phyloP scores from a whole-genome alignment of 2,113 vertebrate species.

The Columba janthina region DNA sequence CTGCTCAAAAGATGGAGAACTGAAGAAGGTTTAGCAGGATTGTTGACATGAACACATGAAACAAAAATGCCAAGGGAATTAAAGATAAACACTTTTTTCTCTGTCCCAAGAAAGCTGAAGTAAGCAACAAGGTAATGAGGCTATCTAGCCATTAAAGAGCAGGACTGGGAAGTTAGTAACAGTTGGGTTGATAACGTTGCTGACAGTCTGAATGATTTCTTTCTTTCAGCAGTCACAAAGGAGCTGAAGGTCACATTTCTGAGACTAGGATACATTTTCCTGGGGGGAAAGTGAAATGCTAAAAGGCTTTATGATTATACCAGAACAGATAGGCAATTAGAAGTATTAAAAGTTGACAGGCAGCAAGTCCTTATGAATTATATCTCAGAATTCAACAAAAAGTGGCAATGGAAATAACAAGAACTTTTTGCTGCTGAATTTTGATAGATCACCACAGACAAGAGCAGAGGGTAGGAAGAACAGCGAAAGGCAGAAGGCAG shows the following conservation, averaged over 20 bases:
- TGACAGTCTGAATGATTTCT: slow-evolving; percentile 45
- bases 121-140: background rate
- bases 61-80: background rate
- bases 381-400: slow-evolving; percentile 8
- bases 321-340: slow-evolving; percentile 40
- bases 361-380: slow-evolving; percentile 14
- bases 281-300: slow-evolving; percentile 31
- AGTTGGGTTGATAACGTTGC: background rate
- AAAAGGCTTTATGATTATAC: slow-evolving; percentile 47
- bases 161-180: background rate
- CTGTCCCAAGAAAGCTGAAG: background rate
- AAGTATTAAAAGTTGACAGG: slow-evolving; percentile 32
- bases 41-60: background rate
- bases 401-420: background rate
- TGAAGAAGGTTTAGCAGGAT: background rate
- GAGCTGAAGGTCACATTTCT: slow-evolving; percentile 56
- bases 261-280: slow-evolving; percentile 24
- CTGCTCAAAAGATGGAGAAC: background rate
- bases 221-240: slow-evolving; percentile 33
- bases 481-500: background rate
- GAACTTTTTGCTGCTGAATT: background rate
- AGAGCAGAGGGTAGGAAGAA: background rate
- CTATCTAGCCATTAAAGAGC: background rate
- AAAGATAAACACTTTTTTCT: background rate
- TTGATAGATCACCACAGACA: background rate